These are phyloP conservation scores for rabbit (Oryctolagus cuniculus) DNA, from an alignment of 2,113 vertebrate species.

Conservation along the genomic window mOryCun1.1 NC_091441.1:95410501-95411000, in stretches of 20 bases:
- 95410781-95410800: neutral
- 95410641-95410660: conserved; percentile 20
- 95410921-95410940: neutral
- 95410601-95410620: conserved; percentile 42
- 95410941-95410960: neutral
- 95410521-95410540: conserved; percentile 13
- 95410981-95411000: neutral
- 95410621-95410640: neutral
- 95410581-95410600: neutral
- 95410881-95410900: neutral
- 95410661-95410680: neutral
- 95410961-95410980: conserved; percentile 10
- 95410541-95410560: neutral
- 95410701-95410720: neutral
- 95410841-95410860: neutral
- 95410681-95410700: neutral
- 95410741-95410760: neutral
- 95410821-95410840: neutral
- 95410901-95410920: neutral
- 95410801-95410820: neutral
- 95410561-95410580: conserved; percentile 10
- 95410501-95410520: conserved; percentile 4
- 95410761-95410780: neutral
- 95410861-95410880: neutral
- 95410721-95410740: neutral